Evolutionary conservation across 2,113 vertebrate genomes (phyloP).

Genomic region (Scopus umbretta): DNA sequence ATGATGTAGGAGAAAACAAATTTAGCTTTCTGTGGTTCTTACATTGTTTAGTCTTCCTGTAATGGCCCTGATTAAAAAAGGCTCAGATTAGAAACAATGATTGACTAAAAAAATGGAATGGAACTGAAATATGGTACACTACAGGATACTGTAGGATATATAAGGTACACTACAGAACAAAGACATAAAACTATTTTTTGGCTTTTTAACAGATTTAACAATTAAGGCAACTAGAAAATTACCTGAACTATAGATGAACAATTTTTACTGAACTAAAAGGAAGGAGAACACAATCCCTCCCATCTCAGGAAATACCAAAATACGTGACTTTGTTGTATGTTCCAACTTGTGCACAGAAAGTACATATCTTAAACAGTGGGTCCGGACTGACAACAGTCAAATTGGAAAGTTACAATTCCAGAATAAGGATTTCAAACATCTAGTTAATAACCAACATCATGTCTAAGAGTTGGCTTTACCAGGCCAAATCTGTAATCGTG

Average conservation of each 20-base stretch:
- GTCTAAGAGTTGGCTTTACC: neutral
- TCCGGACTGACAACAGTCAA: neutral
- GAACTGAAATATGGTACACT: neutral
- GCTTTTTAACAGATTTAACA: neutral
- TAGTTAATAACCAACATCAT: neutral
- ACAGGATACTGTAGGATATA: neutral
- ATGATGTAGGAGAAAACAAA: neutral
- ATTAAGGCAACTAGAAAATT: neutral
- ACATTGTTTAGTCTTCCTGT: neutral
- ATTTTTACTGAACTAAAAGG: neutral
- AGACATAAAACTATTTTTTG: neutral
- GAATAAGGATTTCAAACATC: neutral
- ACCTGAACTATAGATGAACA: neutral
- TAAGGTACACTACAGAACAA: neutral
- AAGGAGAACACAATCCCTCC: neutral
- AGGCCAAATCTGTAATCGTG: neutral
- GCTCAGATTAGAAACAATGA: neutral
- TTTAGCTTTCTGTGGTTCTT: neutral
- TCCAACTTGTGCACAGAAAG: neutral
- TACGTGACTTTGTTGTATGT: neutral
- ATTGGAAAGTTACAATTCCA: neutral
- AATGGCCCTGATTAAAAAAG: neutral
- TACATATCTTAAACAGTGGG: neutral
- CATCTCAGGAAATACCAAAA: slow-evolving; percentile 2
- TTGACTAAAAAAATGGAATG: neutral